Evolutionary conservation across 1,140 invertebrate genomes (phyloP).

Genomic region (Drosophila ohnishii): DNA sequence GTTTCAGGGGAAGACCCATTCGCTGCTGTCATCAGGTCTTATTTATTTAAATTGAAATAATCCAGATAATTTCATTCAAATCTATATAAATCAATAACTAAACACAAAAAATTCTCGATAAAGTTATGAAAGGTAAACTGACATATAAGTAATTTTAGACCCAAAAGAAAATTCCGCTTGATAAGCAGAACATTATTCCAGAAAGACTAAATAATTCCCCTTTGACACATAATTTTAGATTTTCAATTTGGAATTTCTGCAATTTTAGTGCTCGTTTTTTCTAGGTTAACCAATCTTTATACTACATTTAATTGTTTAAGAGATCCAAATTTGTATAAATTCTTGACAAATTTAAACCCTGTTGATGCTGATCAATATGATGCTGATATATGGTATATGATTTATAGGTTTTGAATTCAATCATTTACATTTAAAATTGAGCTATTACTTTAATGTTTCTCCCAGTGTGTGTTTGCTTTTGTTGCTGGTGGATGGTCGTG

Average conservation of each 20-base stretch:
- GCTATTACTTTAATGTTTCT: not conserved
- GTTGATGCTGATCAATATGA: no score
- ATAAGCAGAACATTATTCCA: not conserved
- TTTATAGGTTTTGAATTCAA: no score
- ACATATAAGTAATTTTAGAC: not conserved
- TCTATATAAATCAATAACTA: not conserved
- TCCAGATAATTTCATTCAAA: not conserved
- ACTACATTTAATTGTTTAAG: no score
- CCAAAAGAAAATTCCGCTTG: not conserved
- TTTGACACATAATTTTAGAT: no score
- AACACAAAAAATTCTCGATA: no score
- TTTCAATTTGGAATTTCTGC: no score
- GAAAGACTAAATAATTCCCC: no score
- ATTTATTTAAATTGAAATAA: not conserved
- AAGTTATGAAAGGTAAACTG: not conserved
- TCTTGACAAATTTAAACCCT: no score
- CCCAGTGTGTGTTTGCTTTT: constrained; percentile 62
- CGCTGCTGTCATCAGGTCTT: not conserved
- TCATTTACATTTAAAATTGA: not conserved
- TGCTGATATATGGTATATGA: no score
- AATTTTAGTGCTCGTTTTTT: no score
- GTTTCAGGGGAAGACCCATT: not conserved
- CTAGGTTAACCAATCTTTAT: no score
- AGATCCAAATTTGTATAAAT: no score
- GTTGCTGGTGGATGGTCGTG: constrained; percentile 62